Evolutionary conservation across 2,797 vertebrate genomes (phyloP).

Genomic region (Emydoidea blandingii): DNA sequence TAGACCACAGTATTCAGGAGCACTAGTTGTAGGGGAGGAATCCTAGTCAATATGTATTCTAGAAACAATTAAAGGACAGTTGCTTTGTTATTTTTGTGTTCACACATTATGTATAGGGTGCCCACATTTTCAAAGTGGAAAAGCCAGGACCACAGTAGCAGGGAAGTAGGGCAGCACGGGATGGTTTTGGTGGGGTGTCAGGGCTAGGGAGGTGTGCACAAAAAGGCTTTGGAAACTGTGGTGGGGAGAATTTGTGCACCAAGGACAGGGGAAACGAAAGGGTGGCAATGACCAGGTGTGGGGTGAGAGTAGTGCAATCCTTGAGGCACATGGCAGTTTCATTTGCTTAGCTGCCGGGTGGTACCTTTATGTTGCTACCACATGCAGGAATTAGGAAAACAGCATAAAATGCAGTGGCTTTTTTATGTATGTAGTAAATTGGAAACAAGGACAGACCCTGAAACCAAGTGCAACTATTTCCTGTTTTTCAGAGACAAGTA

Average conservation of each 20-base stretch:
- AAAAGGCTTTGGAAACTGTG: background rate
- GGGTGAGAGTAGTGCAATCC: too few relatives aligned
- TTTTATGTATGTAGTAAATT: background rate
- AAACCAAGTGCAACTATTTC: background rate
- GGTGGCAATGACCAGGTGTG: background rate
- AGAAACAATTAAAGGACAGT: rapidly evolving
- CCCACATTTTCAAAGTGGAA: rapidly evolving
- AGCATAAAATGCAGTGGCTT: background rate
- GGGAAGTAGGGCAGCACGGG: rapidly evolving
- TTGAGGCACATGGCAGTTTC: background rate
- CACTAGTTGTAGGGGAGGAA: background rate
- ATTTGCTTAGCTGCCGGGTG: background rate
- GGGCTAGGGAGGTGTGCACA: background rate
- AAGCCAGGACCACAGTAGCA: rapidly evolving
- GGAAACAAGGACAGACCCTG: background rate
- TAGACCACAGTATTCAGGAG: too few relatives aligned
- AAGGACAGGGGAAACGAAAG: background rate
- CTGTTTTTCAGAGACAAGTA: background rate
- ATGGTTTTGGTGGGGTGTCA: background rate
- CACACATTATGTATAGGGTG: rapidly evolving
- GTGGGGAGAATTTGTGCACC: background rate
- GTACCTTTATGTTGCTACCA: background rate
- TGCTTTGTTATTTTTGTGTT: rapidly evolving
- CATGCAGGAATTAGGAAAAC: background rate
- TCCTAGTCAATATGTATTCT: rapidly evolving